These are phyloP conservation scores for Galerucella pusilla DNA, from an alignment of 2,888 invertebrate species.

Conservation along the genomic window DNA sequence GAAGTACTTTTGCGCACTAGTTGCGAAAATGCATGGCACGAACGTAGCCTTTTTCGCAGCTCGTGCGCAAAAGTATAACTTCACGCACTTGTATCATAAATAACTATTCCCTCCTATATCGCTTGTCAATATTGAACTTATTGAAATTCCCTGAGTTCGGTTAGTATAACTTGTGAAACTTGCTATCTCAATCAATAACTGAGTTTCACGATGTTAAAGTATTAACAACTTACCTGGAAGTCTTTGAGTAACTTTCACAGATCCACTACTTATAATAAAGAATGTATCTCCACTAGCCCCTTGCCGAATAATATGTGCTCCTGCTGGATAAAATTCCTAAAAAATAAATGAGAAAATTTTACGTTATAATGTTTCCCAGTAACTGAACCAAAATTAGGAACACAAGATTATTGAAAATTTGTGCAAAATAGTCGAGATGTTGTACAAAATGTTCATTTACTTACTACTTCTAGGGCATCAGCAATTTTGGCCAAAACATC, in stretches of 20 bases:
- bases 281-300: slow-evolving; percentile 74
- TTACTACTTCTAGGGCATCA: slow-evolving; percentile 77
- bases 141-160: no score
- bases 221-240: slow-evolving; percentile 57
- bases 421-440: not conserved
- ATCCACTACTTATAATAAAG: slow-evolving; percentile 73
- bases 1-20: no score
- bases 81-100: no score
- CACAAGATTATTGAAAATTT: not conserved
- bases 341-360: not conserved
- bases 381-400: not conserved
- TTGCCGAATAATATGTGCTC: slow-evolving; percentile 74
- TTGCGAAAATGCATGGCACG: no score
- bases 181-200: no score
- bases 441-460: slow-evolving; percentile 48
- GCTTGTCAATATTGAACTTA: no score
- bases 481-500: slow-evolving; percentile 76
- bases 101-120: no score
- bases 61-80: no score
- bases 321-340: slow-evolving; percentile 72
- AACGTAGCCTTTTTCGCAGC: no score
- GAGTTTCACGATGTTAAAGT: no score
- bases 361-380: not conserved
- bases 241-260: slow-evolving; percentile 68
- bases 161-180: no score